Percentiles rank a stretch among this genome's conserved stretches.
Conservation (phyloP, 2,888 invertebrate genomes). For the Yponomeuta malinellus region DNA sequence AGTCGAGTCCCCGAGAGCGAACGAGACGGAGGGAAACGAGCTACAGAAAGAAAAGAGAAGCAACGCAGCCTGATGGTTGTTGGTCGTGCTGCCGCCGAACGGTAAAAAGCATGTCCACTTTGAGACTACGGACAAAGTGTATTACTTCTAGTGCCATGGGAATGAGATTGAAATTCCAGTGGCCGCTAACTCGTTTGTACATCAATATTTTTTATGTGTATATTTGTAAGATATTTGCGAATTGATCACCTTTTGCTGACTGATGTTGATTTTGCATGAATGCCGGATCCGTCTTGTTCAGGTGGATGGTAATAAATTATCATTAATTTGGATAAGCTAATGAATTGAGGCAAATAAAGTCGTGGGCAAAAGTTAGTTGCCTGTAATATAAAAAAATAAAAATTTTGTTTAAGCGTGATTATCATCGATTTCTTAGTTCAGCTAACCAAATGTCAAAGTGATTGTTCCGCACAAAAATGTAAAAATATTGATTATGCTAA, state of each 20-base stretch:
- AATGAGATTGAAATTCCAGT: neutral
- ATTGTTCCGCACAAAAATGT: neutral
- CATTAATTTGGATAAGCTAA: no score
- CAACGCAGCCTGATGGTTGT: conserved; percentile 60
- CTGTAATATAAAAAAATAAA: no score
- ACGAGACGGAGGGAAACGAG: conserved; percentile 28
- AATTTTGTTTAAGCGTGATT: no score
- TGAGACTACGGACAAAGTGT: conserved; percentile 57
- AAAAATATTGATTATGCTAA: neutral
- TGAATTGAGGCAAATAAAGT: no score
- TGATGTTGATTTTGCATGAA: no score
- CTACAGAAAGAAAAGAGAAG: conserved; percentile 25
- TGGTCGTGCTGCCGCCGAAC: conserved; percentile 57
- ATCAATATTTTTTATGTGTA: no score
- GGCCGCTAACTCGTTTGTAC: neutral
- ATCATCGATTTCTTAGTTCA: no score
- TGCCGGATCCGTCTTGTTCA: no score
- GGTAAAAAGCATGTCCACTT: conserved; percentile 69
- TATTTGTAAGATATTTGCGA: no score
- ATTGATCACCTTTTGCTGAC: no score
- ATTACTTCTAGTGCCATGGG: conserved; percentile 47
- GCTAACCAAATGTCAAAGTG: neutral
- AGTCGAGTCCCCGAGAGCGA: conserved; percentile 13
- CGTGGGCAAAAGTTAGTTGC: no score
- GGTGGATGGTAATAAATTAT: no score